Evolutionary conservation across 2,888 invertebrate species (phyloP), one percentile per base, ranked within the genome.

Genomic region (Heliconius cydno): DNA sequence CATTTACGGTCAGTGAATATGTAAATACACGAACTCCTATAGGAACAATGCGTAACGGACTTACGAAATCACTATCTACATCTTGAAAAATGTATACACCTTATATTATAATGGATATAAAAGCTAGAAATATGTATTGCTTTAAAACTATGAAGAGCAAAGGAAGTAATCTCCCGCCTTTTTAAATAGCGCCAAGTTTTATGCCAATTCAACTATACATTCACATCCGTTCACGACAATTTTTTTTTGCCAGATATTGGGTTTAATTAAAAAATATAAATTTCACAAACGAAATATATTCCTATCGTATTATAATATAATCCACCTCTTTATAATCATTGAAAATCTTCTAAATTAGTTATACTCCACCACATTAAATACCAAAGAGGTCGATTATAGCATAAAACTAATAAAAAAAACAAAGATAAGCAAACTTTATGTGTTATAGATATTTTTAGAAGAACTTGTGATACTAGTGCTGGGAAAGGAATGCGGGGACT

Each of bases 1-100:
- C 87, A 90, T 93, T 93, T 92, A 93, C 94, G 94, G 94, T 93
- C 90, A 89, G 88, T 92, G 93, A 88, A 90, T 94, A 94, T 93
- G 94, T 92, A 92, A 93, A 93, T 93, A 90, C 91, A 89, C 85
- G 84, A 83, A 81, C 82, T 83, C 83, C 85, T 78, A 84, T 85
- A 85, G 84, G 84, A 85, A 87, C 88, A 87, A 88, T 87, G 84
- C 84, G 84, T 85, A 86, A 86, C 86, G 87, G 87, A 84, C 83
- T 76, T 70, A 81, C 81, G 79, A 78, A 82, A 80, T 79, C 75
- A 73, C 78, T 80, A 80, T 80, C 79, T 82, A 82, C 82, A 79
- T 79, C 81, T 81, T 76, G 79, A 81, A 81, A 81, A 81, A 79
- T 78, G 52, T 78, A 78, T 78, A 78, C 7, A 72, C 72, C 63